Evolutionary conservation across 2,797 vertebrate species (phyloP).

Genomic region (Manis javanica): DNA sequence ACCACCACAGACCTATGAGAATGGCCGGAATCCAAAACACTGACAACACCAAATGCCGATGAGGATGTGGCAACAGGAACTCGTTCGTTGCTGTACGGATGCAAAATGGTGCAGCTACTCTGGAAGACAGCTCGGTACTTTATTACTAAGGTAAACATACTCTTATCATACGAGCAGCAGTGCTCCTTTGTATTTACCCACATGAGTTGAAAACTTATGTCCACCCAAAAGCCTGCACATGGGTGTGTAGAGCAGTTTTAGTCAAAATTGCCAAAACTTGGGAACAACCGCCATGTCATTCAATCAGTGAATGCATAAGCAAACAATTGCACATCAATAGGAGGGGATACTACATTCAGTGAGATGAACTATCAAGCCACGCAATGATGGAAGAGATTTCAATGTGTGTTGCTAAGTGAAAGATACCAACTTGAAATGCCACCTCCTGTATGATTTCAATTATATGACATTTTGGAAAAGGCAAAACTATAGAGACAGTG

Average conservation of each 20-base stretch:
- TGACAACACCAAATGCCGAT: too few species aligned
- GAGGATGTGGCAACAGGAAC: too few species aligned
- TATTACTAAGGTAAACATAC: too few species aligned
- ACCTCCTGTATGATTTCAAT: neutral
- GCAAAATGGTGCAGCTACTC: too few species aligned
- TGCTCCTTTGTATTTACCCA: too few species aligned
- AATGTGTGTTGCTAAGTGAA: neutral
- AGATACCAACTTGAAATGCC: neutral
- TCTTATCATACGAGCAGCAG: too few species aligned
- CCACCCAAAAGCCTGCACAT: too few species aligned
- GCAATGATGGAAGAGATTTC: neutral
- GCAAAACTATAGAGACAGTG: neutral
- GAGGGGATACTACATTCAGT: neutral
- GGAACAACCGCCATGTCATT: neutral
- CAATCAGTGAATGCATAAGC: neutral
- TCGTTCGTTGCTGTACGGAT: too few species aligned
- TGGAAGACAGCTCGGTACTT: too few species aligned
- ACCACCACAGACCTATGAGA: too few species aligned
- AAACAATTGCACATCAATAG: neutral
- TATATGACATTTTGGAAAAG: neutral
- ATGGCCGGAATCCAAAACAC: too few species aligned
- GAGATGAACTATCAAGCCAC: neutral
- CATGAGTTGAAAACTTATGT: too few species aligned
- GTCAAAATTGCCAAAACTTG: neutral
- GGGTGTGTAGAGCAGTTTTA: neutral